phyloP scores from a whole-genome alignment of 2,888 invertebrate genomes.

The Conus canariensis region DNA sequence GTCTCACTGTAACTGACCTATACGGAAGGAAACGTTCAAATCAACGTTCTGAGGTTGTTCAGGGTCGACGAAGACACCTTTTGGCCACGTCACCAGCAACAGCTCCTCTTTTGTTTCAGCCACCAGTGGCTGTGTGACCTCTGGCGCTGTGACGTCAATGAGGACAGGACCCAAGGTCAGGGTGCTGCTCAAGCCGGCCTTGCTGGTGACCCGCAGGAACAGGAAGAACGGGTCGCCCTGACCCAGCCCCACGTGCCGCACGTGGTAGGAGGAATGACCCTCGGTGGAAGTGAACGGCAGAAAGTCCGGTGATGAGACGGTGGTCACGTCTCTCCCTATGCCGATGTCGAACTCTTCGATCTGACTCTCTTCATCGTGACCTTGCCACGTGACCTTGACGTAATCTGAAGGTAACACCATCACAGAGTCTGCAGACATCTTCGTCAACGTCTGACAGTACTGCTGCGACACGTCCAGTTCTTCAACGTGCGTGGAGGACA shows the following conservation, averaged over 20 bases:
- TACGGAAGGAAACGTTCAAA: conserved; percentile 32
- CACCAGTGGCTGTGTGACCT: conserved; percentile 33
- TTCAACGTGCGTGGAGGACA: neutral
- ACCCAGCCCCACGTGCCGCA: conserved; percentile 49
- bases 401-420: conserved; percentile 54
- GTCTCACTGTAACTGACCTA: conserved; percentile 23
- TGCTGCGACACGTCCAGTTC: conserved; percentile 46
- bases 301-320: conserved; percentile 49
- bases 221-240: conserved; percentile 49
- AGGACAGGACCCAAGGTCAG: conserved; percentile 53
- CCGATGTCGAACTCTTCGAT: conserved; percentile 55
- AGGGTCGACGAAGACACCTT: conserved; percentile 43
- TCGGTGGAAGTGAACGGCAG: conserved; percentile 40
- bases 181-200: conserved; percentile 46
- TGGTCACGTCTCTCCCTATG: conserved; percentile 47
- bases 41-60: conserved; percentile 45
- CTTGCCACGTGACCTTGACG: conserved; percentile 53
- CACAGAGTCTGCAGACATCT: conserved; percentile 34
- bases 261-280: conserved; percentile 37
- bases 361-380: conserved; percentile 51
- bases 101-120: neutral
- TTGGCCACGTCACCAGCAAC: conserved; percentile 42
- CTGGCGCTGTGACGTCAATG: conserved; percentile 54
- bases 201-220: conserved; percentile 49
- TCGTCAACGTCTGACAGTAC: conserved; percentile 42